Percentiles rank a stretch among this genome's conserved stretches.
Conservation (phyloP, 2,113 vertebrate species). For the Thryonomys swinderianus region DNA sequence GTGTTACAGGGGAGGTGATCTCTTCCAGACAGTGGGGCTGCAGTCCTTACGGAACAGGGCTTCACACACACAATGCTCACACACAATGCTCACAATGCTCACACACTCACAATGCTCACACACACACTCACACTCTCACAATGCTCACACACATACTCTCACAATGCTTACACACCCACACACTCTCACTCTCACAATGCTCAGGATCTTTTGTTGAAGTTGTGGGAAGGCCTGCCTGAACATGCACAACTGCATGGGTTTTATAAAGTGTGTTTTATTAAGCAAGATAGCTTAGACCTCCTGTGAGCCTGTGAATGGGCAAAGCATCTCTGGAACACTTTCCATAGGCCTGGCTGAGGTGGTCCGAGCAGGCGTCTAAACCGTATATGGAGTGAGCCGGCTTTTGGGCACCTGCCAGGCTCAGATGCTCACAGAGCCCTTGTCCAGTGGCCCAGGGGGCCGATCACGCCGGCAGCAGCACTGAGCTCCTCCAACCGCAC, state of each 20-base stretch:
- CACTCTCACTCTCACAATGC: not conserved
- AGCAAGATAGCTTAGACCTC: conserved; percentile 77
- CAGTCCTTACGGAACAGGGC: conserved; percentile 87
- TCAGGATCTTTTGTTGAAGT: conserved; percentile 84
- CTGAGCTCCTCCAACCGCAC: not conserved
- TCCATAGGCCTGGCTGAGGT: conserved; percentile 81
- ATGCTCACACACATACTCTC: too few species aligned
- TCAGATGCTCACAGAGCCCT: conserved; percentile 3
- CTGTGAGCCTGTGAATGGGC: conserved; percentile 75
- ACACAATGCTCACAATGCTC: too few species aligned
- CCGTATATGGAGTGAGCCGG: not conserved
- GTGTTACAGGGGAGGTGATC: conserved; percentile 93
- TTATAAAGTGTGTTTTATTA: conserved; percentile 85
- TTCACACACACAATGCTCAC: conserved; percentile 11
- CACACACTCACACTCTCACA: not conserved
- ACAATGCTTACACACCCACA: too few species aligned
- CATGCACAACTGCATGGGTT: conserved; percentile 81
- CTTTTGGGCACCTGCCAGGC: conserved; percentile 12
- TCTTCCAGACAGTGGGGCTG: conserved; percentile 90
- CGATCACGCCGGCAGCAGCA: not conserved
- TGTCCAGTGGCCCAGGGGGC: not conserved
- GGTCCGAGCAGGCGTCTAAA: conserved; percentile 76
- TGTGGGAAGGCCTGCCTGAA: conserved; percentile 67
- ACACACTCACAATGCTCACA: too few species aligned
- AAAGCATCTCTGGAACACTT: conserved; percentile 75